These are phyloP conservation scores for Pachycephus smyrnensis DNA, from an alignment of 2,888 invertebrate genomes.

Conservation along the genomic window DNA sequence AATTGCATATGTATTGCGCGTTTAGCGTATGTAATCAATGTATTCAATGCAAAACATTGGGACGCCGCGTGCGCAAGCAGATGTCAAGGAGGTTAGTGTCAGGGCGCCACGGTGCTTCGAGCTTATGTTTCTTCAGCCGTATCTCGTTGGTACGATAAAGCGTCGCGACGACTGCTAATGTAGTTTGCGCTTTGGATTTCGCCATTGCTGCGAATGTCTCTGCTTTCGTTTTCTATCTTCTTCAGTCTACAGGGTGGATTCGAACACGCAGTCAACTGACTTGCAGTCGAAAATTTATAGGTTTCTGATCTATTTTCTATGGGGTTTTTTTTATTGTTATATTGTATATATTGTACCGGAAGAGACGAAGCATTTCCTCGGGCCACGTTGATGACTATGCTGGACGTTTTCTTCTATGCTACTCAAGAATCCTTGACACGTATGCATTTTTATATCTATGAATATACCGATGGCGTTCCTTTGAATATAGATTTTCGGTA, in stretches of 20 bases:
- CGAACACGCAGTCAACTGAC: not conserved
- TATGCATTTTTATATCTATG: not conserved
- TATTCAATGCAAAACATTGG: constrained; percentile 56
- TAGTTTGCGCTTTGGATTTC: not conserved
- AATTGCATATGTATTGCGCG: constrained; percentile 46
- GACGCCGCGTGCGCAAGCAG: constrained; percentile 44
- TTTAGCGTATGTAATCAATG: constrained; percentile 41
- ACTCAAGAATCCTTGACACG: not conserved
- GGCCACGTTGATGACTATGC: not conserved
- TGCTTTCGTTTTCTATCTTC: not conserved
- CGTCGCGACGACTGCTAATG: not conserved
- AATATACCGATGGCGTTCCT: not conserved
- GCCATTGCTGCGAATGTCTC: not conserved
- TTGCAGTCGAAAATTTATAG: not conserved
- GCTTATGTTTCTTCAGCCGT: constrained; percentile 1
- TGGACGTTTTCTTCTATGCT: not conserved
- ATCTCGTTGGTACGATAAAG: not conserved
- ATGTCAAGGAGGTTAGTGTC: constrained; percentile 55
- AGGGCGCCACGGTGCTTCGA: constrained; percentile 18
- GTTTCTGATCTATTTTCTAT: not conserved
- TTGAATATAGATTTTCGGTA: not conserved
- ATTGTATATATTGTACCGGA: not conserved
- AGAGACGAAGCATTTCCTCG: not conserved
- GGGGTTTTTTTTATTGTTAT: not conserved
- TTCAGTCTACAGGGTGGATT: not conserved